Evolutionary conservation across 2,797 vertebrate genomes (phyloP).

Genomic region (Gymnothorax reevesii): DNA sequence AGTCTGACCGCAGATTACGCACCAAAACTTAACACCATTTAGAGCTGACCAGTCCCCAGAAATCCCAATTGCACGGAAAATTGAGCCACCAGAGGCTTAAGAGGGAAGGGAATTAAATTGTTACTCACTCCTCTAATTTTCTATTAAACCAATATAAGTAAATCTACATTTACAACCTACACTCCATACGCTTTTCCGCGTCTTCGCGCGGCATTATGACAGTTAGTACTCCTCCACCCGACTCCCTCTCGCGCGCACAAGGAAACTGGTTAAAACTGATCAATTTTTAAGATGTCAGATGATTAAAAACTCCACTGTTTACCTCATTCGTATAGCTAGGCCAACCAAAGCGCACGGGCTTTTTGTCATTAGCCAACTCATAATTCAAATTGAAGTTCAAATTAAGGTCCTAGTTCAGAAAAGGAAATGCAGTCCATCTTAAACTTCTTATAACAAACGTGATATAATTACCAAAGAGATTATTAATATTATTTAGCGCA

Average conservation of each 20-base stretch:
- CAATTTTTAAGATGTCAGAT: not conserved
- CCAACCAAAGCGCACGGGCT: not conserved
- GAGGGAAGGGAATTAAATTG: not conserved
- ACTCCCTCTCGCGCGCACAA: too few species aligned
- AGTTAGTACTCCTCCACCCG: not conserved
- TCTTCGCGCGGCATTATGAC: not conserved
- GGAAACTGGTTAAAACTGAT: too few species aligned
- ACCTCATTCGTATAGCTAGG: not conserved
- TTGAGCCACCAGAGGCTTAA: not conserved
- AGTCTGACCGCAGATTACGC: not conserved
- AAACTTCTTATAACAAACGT: not conserved
- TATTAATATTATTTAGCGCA: not conserved
- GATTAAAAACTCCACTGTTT: not conserved
- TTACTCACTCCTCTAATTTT: not conserved
- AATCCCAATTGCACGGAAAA: not conserved
- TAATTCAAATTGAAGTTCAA: not conserved
- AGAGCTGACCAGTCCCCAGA: too few species aligned
- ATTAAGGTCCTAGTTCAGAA: not conserved
- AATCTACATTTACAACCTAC: not conserved
- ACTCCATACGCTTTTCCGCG: not conserved
- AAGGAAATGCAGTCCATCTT: not conserved
- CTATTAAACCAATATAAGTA: not conserved
- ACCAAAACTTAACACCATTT: not conserved
- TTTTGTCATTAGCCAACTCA: not conserved
- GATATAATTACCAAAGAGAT: not conserved